Conservation (phyloP, 2,113 vertebrate species). For the Lanius ludovicianus region DNA sequence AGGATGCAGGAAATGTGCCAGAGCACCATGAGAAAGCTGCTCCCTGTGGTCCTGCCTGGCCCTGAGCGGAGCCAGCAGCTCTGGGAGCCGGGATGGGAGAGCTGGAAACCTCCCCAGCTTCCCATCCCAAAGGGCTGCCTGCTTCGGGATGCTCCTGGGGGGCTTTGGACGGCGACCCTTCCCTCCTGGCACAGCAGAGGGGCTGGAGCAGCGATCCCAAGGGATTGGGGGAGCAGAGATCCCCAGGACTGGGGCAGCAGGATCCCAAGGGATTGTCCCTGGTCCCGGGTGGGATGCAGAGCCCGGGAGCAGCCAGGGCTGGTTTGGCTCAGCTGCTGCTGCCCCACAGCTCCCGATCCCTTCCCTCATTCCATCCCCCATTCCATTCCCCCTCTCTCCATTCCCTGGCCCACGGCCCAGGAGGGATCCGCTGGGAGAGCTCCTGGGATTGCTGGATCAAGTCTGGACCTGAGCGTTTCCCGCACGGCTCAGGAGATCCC, state of each 20-base stretch:
- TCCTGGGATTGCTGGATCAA: not conserved
- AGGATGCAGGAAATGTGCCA: not conserved
- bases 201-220: not conserved
- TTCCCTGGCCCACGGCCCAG: not conserved
- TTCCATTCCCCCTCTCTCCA: not conserved
- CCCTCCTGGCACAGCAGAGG: not conserved
- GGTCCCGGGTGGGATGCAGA: not conserved
- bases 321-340: not conserved
- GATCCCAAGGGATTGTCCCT: not conserved
- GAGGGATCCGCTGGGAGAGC: not conserved
- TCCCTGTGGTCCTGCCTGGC: constrained; percentile 32
- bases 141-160: not conserved
- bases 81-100: constrained; percentile 31
- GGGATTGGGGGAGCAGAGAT: not conserved
- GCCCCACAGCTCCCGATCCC: not conserved
- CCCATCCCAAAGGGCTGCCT: not conserved
- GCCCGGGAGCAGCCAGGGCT: not conserved
- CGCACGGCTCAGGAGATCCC: not conserved
- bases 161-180: not conserved
- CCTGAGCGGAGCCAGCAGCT: constrained; percentile 27
- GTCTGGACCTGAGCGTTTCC: not conserved
- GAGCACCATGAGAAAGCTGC: constrained; percentile 45
- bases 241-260: not conserved
- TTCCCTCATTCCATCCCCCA: not conserved
- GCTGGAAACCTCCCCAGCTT: not conserved